phyloP scores from a whole-genome alignment of 2,797 vertebrate genomes.

The Danio aesculapii region DNA sequence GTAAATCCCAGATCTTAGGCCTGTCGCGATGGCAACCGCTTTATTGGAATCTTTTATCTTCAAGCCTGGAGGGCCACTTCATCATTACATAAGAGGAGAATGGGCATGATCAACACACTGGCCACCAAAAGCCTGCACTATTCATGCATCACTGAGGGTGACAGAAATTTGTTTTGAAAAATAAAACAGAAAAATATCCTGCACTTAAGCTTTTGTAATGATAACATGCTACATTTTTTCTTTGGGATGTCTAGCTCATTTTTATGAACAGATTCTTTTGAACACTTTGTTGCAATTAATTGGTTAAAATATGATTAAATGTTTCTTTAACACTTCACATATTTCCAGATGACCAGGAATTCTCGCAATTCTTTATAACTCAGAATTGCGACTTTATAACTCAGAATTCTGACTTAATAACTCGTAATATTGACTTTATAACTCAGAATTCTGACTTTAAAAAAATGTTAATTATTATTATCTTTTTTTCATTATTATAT shows the following conservation, averaged over 20 bases:
- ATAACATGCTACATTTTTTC: not conserved
- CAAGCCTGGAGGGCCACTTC: slow-evolving; percentile 83
- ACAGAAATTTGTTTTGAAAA: not conserved
- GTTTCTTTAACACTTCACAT: not conserved
- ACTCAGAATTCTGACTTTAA: too few relatives aligned
- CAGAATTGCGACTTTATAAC: too few relatives aligned
- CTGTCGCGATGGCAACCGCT: slow-evolving; percentile 79
- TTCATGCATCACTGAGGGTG: not conserved
- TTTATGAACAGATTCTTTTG: not conserved
- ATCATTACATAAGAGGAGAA: slow-evolving; percentile 54
- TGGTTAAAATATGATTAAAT: not conserved
- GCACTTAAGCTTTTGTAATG: not conserved
- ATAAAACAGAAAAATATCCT: not conserved
- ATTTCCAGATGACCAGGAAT: not conserved
- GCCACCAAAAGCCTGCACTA: slow-evolving; percentile 24
- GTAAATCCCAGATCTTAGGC: slow-evolving; percentile 82
- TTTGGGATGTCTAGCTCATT: not conserved
- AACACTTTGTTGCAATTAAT: not conserved
- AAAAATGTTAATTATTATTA: too few relatives aligned
- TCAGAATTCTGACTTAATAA: too few relatives aligned
- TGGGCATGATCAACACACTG: not conserved
- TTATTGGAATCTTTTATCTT: slow-evolving; percentile 79
- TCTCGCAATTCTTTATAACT: too few relatives aligned
- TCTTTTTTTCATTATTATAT: too few relatives aligned
- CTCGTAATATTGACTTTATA: too few relatives aligned